Evolutionary conservation across 2,113 vertebrate species (phyloP).

Genomic region (Felis chaus): DNA sequence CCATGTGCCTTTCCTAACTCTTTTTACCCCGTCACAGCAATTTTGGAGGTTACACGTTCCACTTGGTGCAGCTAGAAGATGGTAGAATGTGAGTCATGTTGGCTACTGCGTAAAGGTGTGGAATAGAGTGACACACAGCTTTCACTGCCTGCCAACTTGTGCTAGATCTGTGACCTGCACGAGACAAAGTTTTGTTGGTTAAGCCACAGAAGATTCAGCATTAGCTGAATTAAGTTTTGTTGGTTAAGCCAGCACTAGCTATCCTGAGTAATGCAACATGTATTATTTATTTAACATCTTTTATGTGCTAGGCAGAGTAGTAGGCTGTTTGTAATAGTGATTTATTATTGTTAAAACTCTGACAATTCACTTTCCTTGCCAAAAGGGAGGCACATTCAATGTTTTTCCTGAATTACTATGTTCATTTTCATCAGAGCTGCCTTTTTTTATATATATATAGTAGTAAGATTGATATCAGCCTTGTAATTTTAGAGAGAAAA

Average conservation of each 20-base stretch:
- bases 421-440: background rate
- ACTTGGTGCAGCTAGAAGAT: background rate
- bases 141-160: background rate
- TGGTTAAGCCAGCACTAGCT: background rate
- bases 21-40: background rate
- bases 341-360: background rate
- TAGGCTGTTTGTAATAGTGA: slow-evolving; percentile 4
- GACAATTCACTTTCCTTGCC: slow-evolving; percentile 23
- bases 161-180: background rate
- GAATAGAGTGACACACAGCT: background rate
- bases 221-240: background rate
- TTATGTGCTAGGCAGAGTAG: background rate
- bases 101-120: background rate
- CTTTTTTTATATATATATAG: background rate
- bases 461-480: background rate
- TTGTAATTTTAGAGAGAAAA: background rate
- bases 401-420: background rate
- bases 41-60: background rate
- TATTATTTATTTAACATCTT: background rate
- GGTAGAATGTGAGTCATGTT: background rate
- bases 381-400: slow-evolving; percentile 16
- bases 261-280: background rate
- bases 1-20: background rate
- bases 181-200: background rate
- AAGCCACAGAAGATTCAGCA: slow-evolving; percentile 3